phyloP scores from a whole-genome alignment of 2,888 invertebrate species.

The Lithophane ornitopus region DNA sequence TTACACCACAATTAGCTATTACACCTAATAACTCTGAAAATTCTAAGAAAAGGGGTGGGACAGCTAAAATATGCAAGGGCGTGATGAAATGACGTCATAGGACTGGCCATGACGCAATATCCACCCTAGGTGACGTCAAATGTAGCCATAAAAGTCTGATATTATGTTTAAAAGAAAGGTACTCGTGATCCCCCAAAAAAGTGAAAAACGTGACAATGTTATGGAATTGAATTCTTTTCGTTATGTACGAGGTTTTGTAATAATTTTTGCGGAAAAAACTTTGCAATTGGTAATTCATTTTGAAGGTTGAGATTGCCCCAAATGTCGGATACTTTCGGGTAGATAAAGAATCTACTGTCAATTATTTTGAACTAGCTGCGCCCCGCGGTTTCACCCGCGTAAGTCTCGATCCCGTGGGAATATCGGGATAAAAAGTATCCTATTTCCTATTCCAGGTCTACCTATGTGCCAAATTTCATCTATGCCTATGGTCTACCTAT shows the following conservation, averaged over 20 bases:
- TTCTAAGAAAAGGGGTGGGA: slow-evolving; percentile 25
- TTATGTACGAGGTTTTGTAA: not conserved
- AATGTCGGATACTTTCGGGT: not conserved
- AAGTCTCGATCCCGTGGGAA: no score
- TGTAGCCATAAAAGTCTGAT: slow-evolving; percentile 27
- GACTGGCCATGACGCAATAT: slow-evolving; percentile 29
- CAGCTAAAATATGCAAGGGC: slow-evolving; percentile 26
- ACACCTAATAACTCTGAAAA: not conserved
- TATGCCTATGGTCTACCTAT: no score
- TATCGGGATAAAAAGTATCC: no score
- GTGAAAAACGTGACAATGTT: slow-evolving; percentile 9
- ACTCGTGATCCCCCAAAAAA: not conserved
- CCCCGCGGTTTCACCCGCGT: no score
- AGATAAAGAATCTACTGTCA: not conserved
- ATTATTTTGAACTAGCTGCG: not conserved
- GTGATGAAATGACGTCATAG: slow-evolving; percentile 17
- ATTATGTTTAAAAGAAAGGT: slow-evolving; percentile 13
- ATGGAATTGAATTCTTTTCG: not conserved
- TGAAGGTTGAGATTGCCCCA: not conserved
- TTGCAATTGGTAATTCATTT: not conserved
- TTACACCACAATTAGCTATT: not conserved
- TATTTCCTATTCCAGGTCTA: no score
- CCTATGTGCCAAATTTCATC: no score
- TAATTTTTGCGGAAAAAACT: not conserved
- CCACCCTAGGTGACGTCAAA: slow-evolving; percentile 31